Evolutionary conservation across 2,797 vertebrate genomes (phyloP).

Genomic region (Poeciliopsis gracilis): DNA sequence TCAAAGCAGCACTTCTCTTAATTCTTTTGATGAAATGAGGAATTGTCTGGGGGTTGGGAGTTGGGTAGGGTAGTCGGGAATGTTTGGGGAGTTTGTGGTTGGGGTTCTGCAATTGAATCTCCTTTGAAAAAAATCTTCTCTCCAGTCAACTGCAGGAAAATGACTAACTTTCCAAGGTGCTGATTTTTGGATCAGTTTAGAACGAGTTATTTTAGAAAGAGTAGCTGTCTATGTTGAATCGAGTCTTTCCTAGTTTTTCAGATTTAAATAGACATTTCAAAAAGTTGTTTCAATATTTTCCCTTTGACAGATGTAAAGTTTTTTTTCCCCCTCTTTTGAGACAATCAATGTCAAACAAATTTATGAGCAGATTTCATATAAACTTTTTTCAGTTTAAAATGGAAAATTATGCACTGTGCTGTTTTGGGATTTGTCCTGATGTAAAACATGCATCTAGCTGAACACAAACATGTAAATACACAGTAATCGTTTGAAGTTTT

Average conservation of each 20-base stretch:
- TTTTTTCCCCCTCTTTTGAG: background rate
- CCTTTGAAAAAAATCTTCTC: constrained; percentile 22
- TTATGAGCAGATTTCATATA: background rate
- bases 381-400: background rate
- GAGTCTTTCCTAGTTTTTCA: background rate
- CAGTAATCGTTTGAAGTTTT: background rate
- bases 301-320: background rate
- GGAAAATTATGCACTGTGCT: background rate
- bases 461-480: background rate
- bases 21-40: constrained; percentile 20
- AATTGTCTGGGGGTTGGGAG: constrained; percentile 28
- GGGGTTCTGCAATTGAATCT: background rate
- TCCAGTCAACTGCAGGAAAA: background rate
- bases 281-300: background rate
- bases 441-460: background rate
- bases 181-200: constrained; percentile 6
- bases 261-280: background rate
- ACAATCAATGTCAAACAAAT: background rate
- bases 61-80: background rate
- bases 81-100: background rate
- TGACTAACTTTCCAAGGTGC: constrained; percentile 27
- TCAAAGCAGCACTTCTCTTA: constrained; percentile 17
- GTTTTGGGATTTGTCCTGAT: background rate
- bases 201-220: background rate
- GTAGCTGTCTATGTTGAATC: constrained; percentile 12